These are phyloP conservation scores for Trididemnum miniatum DNA, from an alignment of 23 tunicate genomes.

Conservation along the genomic window DNA sequence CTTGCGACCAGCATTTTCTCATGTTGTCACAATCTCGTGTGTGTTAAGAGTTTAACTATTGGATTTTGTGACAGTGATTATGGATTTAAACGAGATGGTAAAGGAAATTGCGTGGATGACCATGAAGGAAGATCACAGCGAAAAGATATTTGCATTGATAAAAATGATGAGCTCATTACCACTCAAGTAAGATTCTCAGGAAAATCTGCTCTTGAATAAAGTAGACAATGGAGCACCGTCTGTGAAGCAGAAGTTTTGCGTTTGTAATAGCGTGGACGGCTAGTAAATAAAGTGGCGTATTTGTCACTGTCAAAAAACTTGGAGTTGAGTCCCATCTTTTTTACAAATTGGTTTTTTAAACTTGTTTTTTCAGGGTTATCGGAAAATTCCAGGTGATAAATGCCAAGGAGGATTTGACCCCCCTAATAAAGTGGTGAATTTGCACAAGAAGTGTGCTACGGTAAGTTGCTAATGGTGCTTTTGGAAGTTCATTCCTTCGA, in stretches of 20 bases:
- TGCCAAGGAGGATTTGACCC: conserved; percentile 80
- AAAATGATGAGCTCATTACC: conserved; percentile 62
- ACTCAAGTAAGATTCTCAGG: conserved; percentile 47
- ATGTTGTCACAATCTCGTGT: no score
- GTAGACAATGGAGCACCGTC: no score
- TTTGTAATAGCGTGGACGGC: no score
- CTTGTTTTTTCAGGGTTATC: conserved; percentile 69
- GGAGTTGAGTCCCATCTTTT: no score
- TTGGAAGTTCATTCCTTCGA: no score
- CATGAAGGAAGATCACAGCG: conserved; percentile 25
- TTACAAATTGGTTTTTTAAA: no score
- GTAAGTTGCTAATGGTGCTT: no score
- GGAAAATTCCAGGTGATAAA: conserved; percentile 93
- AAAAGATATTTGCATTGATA: conserved; percentile 79
- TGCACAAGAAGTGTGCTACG: conserved; percentile 53
- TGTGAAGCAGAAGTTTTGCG: no score
- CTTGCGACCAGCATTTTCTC: no score
- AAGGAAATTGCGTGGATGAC: conserved; percentile 58
- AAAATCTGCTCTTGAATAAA: not conserved
- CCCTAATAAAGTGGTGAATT: not conserved
- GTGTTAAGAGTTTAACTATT: no score
- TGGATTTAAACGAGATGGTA: conserved; percentile 56
- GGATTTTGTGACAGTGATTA: conserved; percentile 85
- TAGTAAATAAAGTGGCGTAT: no score
- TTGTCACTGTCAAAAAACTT: no score